Base-by-base conservation (phyloP, 2,888 invertebrate genomes). In the Lacanobia wlatinum region DNA sequence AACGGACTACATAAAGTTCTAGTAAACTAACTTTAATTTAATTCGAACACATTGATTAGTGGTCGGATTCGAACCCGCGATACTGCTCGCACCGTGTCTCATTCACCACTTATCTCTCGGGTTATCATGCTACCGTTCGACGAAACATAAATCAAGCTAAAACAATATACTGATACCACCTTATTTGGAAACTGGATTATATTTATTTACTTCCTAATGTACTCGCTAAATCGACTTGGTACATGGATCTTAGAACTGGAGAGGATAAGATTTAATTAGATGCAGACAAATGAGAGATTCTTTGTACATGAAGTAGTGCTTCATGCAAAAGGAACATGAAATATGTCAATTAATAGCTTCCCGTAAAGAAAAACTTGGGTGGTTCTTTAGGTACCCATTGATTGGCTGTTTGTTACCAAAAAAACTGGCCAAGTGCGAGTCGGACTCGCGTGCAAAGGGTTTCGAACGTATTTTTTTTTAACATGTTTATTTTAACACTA, bases 151-250 rank as follows among this genome's bases (percentile, higher is more conserved):
- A 76, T 71, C 76, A 71, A 62, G 64, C 62, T 65, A 55, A 23
- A 69, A 63, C 71, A 69, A 75, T 74, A 70, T 50, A 59, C 28
- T 53, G 61, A 79, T 64, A 65, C 23, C 58, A 12, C 60, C 80
- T 69, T 80, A 66, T 80, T 80, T 66, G 62, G 76, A 68, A 79
- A 69, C 68, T 63, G 62, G 76, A 52, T 72, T 55, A 61, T 65
- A 72, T 71, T 68, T 62, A 65, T 76, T 62, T 68, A 65, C 58
- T 65, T n/a, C 65, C 53, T 62, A 65, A 62, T 73, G 46, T 38
- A 58, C 40, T 43, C n/a, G 64, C 43, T 10, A 18, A 18, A 61
- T 43, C 23, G 21, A 38, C 18, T 48, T 34, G n/a, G 43, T 43
- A 38, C 69, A 12, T 21, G 18, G 65, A 73, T 56, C 56, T 1